A percentile compares a stretch with the other conserved stretches of the same genome.
phyloP scores from a whole-genome alignment of 1,140 invertebrate genomes.

The Diachasmimorpha longicaudata region DNA sequence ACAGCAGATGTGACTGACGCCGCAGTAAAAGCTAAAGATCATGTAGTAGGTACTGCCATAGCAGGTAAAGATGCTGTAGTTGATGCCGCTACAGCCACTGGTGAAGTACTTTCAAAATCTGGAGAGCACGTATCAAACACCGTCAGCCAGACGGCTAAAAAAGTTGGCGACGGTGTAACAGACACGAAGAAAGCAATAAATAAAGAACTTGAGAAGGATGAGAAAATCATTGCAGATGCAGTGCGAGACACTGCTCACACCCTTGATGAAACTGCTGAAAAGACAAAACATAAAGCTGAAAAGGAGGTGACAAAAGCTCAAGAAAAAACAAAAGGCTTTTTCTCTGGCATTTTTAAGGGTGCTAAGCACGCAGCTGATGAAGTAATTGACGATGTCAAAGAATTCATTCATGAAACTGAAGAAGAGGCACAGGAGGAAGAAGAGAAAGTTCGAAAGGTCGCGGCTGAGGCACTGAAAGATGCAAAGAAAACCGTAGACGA shows the following conservation, averaged over 20 bases:
- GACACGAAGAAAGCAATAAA: neutral
- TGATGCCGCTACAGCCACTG: neutral
- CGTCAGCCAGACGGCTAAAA: neutral
- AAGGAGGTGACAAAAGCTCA: conserved; percentile 35
- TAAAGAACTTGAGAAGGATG: neutral
- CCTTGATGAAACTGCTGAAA: neutral
- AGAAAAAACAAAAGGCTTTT: conserved; percentile 41
- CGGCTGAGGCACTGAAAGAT: neutral
- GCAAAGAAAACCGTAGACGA: conserved; percentile 12
- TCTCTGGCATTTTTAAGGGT: conserved; percentile 42
- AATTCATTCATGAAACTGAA: conserved; percentile 18
- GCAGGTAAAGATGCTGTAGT: neutral
- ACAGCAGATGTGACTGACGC: neutral
- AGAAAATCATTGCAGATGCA: neutral
- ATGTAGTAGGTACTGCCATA: neutral
- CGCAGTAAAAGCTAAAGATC: neutral
- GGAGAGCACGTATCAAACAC: neutral
- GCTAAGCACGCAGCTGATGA: conserved; percentile 36
- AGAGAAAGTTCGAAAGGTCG: conserved; percentile 1
- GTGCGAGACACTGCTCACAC: neutral
- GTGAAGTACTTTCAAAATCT: neutral
- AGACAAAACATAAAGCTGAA: conserved; percentile 10
- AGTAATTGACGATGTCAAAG: neutral
- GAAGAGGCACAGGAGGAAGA: conserved; percentile 3
- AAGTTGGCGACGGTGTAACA: neutral